Percentiles rank a stretch among this genome's conserved stretches.
Evolutionary conservation across 2,888 invertebrate genomes (phyloP).

Genomic region (Agrotis clavis): DNA sequence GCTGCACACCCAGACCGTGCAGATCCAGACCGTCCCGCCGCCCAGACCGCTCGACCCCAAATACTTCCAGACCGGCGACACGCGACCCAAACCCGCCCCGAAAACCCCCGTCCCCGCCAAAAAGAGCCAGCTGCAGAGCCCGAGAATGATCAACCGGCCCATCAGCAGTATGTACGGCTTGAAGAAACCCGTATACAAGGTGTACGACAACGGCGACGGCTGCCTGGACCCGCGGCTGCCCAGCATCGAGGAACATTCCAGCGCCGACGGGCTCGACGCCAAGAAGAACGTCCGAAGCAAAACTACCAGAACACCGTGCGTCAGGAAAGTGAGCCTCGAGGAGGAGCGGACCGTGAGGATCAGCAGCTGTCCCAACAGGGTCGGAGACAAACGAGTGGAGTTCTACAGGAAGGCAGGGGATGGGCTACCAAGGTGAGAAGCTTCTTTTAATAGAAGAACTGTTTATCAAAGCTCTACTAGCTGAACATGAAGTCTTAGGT

Average conservation of each 20-base stretch:
- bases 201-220: constrained; percentile 83
- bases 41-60: constrained; percentile 3
- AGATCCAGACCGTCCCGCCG: constrained; percentile 18
- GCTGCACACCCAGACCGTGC: neutral
- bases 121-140: constrained; percentile 64
- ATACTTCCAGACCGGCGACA: constrained; percentile 9
- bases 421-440: constrained; percentile 78
- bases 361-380: constrained; percentile 75
- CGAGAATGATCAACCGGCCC: constrained; percentile 59
- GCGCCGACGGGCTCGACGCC: constrained; percentile 68
- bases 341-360: constrained; percentile 70
- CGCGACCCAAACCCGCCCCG: constrained; percentile 21
- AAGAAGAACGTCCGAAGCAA: constrained; percentile 61
- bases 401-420: constrained; percentile 83
- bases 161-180: constrained; percentile 50
- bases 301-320: constrained; percentile 63
- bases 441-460: neutral
- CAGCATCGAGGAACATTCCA: constrained; percentile 86
- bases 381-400: constrained; percentile 75
- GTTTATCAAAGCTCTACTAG: neutral
- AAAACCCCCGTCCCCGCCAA: constrained; percentile 35
- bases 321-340: constrained; percentile 71
- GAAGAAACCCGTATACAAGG: constrained; percentile 61
- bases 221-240: constrained; percentile 79
- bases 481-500: neutral